Percentiles rank a stretch among this genome's conserved stretches.
phyloP scores from a whole-genome alignment of 2,113 vertebrate species.

The Eurystomus gularis region DNA sequence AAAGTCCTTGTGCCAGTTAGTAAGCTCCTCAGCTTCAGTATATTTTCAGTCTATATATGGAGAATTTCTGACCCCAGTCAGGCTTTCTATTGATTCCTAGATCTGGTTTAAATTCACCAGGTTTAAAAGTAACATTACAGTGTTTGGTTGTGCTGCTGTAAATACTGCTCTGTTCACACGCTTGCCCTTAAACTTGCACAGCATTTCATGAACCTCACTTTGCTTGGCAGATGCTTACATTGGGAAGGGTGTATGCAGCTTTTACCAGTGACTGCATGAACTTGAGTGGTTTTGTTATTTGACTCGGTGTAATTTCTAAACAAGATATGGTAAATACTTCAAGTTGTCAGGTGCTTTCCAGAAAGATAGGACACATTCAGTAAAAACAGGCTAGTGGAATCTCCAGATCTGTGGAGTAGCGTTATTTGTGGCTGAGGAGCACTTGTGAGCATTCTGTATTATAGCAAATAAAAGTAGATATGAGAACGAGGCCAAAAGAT shows the following conservation, averaged over 20 bases:
- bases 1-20: background rate
- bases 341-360: background rate
- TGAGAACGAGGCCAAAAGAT: background rate
- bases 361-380: background rate
- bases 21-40: background rate
- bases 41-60: background rate
- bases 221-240: background rate
- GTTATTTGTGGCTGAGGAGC: background rate
- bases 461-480: background rate
- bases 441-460: background rate
- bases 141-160: background rate
- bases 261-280: background rate
- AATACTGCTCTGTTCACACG: background rate
- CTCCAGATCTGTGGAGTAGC: background rate
- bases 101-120: background rate
- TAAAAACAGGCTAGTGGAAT: background rate
- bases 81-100: background rate
- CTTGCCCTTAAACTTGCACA: background rate
- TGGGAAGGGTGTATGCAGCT: background rate
- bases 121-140: background rate
- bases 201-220: background rate
- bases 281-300: background rate
- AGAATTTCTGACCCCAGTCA: background rate
- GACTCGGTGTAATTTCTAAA: background rate
- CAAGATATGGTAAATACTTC: background rate